Evolutionary conservation across 1,140 invertebrate genomes (phyloP).

Genomic region (Ridgeia piscesae): DNA sequence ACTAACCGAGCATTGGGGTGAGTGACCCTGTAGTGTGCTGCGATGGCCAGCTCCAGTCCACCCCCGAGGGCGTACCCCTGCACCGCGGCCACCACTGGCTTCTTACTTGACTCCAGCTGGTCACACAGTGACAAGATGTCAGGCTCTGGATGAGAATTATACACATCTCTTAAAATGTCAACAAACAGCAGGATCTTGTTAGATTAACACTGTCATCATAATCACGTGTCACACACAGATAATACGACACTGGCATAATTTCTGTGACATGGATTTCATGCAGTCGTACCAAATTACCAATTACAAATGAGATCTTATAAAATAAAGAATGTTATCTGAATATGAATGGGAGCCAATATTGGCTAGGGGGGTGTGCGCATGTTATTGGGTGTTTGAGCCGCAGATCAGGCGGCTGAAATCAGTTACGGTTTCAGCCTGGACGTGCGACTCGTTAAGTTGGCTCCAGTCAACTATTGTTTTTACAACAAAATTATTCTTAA

Average conservation of each 20-base stretch:
- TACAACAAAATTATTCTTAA: too few relatives aligned
- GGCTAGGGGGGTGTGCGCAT: too few relatives aligned
- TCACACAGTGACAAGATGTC: conserved; percentile 31
- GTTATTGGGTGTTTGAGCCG: too few relatives aligned
- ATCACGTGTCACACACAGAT: not conserved
- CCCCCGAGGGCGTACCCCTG: conserved; percentile 51
- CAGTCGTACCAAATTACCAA: too few relatives aligned
- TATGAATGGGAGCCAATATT: too few relatives aligned
- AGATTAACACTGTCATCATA: not conserved
- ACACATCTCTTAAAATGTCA: not conserved
- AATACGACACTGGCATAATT: too few relatives aligned
- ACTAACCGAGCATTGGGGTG: conserved; percentile 40
- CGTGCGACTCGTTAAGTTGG: too few relatives aligned
- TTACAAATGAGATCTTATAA: conserved; percentile 8
- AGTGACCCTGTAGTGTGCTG: conserved; percentile 51
- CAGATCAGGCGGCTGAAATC: too few relatives aligned
- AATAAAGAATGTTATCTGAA: not conserved
- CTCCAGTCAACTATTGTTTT: too few relatives aligned
- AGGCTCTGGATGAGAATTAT: not conserved
- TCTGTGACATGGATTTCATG: too few relatives aligned
- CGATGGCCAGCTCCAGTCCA: conserved; percentile 50
- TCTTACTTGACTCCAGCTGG: conserved; percentile 38
- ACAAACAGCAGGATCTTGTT: not conserved
- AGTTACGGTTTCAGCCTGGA: too few relatives aligned
- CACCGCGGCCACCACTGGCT: conserved; percentile 53